Conservation (phyloP, 2,113 vertebrate genomes). For the Irena cyanogastra region DNA sequence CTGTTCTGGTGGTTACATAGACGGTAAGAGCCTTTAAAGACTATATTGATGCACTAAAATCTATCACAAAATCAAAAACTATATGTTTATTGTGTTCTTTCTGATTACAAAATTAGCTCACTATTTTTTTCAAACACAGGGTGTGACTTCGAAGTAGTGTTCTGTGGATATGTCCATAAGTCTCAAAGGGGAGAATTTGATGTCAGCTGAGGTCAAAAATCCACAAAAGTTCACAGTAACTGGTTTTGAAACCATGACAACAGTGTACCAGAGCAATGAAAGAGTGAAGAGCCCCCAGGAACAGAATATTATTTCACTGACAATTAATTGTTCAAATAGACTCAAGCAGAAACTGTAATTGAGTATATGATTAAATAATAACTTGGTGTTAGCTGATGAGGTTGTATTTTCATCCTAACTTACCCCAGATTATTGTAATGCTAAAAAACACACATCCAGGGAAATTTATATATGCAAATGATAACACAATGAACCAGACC, state of each 20-base stretch:
- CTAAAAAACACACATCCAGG: neutral
- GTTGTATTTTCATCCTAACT: too few relatives aligned
- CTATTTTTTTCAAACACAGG: neutral
- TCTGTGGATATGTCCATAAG: neutral
- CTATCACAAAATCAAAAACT: neutral
- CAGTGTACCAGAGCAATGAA: neutral
- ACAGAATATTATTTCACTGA: neutral
- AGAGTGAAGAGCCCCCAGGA: neutral
- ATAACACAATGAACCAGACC: neutral
- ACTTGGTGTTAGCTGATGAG: neutral
- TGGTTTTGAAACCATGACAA: neutral
- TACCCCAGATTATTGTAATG: neutral
- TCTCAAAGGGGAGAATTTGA: neutral
- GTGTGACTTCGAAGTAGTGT: neutral
- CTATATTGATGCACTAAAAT: too few relatives aligned
- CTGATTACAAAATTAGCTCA: neutral
- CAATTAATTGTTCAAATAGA: conserved; percentile 10
- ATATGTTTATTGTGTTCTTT: neutral
- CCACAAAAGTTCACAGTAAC: neutral
- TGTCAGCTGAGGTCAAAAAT: neutral
- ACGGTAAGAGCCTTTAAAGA: neutral
- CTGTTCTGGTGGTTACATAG: neutral
- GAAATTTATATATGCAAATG: neutral
- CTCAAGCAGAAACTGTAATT: neutral
- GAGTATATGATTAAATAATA: neutral